Conservation (phyloP, 2,888 invertebrate species). For the Sphinx pinastri region DNA sequence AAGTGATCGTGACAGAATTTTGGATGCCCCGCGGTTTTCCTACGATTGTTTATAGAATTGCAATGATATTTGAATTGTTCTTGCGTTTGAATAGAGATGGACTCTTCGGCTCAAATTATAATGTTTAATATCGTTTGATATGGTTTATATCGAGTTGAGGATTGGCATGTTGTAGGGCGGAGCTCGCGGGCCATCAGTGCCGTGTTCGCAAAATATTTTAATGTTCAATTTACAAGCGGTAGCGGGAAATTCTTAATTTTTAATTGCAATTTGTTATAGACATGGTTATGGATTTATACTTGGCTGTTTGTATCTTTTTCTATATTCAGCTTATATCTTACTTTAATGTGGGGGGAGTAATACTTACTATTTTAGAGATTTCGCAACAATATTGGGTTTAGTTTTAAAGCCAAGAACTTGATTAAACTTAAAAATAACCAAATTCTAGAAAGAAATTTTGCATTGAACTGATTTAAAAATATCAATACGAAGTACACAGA, state of each 20-base stretch:
- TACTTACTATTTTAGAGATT: too few species aligned
- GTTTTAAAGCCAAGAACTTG: too few species aligned
- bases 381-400: too few species aligned
- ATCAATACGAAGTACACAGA: too few species aligned
- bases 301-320: too few species aligned
- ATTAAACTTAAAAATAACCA: too few species aligned
- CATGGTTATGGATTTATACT: neutral
- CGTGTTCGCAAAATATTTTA: conserved; percentile 49
- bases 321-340: too few species aligned
- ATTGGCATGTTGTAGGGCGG: conserved; percentile 44
- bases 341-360: too few species aligned
- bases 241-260: conserved; percentile 37
- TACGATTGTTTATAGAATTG: conserved; percentile 11
- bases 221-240: conserved; percentile 42
- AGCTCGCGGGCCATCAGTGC: conserved; percentile 56
- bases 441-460: too few species aligned
- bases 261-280: neutral
- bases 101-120: conserved; percentile 28
- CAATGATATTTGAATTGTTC: conserved; percentile 6
- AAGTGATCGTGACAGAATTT: conserved; percentile 22
- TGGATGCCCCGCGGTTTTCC: conserved; percentile 23
- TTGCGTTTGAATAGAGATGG: neutral
- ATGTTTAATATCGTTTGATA: conserved; percentile 42
- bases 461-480: too few species aligned
- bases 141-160: conserved; percentile 52